Percentiles rank a stretch among this genome's conserved stretches.
Evolutionary conservation across 2,113 vertebrate genomes (phyloP).

Genomic region (Probosciger aterrimus): DNA sequence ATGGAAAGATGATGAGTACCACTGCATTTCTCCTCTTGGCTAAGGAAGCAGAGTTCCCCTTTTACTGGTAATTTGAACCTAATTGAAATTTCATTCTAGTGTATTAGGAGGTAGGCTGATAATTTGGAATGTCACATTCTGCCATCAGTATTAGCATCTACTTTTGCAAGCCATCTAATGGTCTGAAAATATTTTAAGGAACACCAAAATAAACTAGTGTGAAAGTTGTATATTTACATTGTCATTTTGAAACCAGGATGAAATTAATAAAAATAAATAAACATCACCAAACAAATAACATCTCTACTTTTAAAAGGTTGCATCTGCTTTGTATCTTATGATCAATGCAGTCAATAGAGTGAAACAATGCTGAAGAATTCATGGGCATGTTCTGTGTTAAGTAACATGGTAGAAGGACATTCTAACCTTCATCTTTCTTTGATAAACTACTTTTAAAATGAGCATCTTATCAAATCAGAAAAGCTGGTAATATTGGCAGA

Average conservation of each 20-base stretch:
- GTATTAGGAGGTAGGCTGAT: neutral
- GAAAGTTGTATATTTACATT: neutral
- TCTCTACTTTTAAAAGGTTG: neutral
- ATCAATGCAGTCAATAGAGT: neutral
- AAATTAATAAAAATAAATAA: neutral
- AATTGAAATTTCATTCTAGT: neutral
- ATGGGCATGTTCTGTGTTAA: neutral
- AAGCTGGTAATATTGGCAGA: constrained; percentile 49
- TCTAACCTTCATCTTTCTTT: constrained; percentile 51
- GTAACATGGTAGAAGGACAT: constrained; percentile 14
- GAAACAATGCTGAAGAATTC: neutral
- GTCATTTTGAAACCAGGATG: neutral
- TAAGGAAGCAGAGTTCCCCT: neutral
- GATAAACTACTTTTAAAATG: constrained; percentile 43
- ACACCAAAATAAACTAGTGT: neutral
- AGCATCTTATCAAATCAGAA: constrained; percentile 49
- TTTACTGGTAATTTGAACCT: neutral
- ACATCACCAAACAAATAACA: neutral
- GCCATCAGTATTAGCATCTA: neutral
- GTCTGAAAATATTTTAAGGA: neutral
- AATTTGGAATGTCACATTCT: neutral
- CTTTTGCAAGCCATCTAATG: neutral
- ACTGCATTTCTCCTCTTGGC: neutral
- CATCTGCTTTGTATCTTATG: neutral
- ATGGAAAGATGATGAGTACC: neutral